A percentile compares a stretch with the other conserved stretches of the same genome.
Conservation (phyloP, 2,888 invertebrate genomes). For the Lasioglossum leucozonium region DNA sequence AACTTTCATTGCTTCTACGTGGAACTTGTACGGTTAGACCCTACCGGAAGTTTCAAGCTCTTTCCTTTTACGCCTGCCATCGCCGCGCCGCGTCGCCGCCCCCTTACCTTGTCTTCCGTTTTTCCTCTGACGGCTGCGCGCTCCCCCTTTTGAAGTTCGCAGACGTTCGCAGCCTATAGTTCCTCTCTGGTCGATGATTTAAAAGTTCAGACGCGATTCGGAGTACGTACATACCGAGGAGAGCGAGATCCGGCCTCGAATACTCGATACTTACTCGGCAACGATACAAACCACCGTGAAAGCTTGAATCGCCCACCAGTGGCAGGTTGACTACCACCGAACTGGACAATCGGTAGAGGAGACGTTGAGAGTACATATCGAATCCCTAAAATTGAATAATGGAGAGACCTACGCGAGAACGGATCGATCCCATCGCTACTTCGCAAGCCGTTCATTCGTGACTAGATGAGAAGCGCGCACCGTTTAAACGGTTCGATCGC, state of each 20-base stretch:
- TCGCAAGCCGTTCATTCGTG: too few species aligned
- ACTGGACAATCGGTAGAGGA: too few species aligned
- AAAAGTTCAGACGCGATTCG: constrained; percentile 18
- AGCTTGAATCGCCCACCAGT: too few species aligned
- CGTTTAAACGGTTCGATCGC: constrained; percentile 5
- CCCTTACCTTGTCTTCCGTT: background rate
- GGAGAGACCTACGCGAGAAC: too few species aligned
- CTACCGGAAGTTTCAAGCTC: constrained; percentile 51
- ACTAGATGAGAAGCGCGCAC: constrained; percentile 6
- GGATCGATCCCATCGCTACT: too few species aligned
- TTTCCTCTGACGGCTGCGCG: background rate
- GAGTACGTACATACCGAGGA: background rate
- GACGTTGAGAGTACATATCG: too few species aligned
- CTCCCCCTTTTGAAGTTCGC: constrained; percentile 29
- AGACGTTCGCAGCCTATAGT: constrained; percentile 38
- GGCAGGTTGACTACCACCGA: too few species aligned
- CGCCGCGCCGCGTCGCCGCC: background rate
- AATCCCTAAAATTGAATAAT: too few species aligned
- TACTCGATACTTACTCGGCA: background rate
- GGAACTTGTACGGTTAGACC: constrained; percentile 27
- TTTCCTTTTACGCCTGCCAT: constrained; percentile 22
- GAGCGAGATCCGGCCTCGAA: background rate
- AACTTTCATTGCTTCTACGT: constrained; percentile 63
- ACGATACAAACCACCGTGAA: too few species aligned
- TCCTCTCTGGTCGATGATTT: constrained; percentile 30